Evolutionary conservation across 2,797 vertebrate species (phyloP).

Genomic region (Acropternis orthonyx): DNA sequence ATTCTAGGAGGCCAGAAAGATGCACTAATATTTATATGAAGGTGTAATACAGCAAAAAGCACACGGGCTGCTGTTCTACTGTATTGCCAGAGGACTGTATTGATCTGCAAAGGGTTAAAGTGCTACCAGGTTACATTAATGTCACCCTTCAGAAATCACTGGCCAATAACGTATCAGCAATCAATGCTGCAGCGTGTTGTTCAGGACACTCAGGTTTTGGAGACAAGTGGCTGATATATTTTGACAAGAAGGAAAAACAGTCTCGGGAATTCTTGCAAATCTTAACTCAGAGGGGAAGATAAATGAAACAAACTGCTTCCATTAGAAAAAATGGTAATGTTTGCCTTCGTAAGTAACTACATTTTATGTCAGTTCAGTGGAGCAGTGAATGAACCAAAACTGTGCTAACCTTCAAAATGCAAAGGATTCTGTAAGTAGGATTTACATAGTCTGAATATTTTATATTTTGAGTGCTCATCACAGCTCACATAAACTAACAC

Average conservation of each 20-base stretch:
- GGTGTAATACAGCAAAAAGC: neutral
- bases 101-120: constrained; percentile 70
- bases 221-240: constrained; percentile 56
- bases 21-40: neutral
- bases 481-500: constrained; percentile 54
- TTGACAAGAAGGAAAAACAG: constrained; percentile 47
- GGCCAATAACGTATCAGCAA: constrained; percentile 58
- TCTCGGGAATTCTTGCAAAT: constrained; percentile 41
- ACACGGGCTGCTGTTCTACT: neutral
- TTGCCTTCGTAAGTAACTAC: constrained; percentile 69
- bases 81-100: constrained; percentile 6
- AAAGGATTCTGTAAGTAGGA: constrained; percentile 70
- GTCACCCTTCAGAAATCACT: constrained; percentile 56
- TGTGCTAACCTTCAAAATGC: constrained; percentile 70
- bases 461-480: constrained; percentile 69
- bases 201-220: constrained; percentile 47
- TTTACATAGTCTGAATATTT: constrained; percentile 77
- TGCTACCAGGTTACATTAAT: constrained; percentile 54
- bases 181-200: constrained; percentile 53
- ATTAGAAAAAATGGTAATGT: constrained; percentile 65
- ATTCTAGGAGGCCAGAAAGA: neutral
- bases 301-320: constrained; percentile 57
- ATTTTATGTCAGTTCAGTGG: constrained; percentile 67
- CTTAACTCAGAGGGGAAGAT: constrained; percentile 49
- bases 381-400: constrained; percentile 70